These are phyloP conservation scores for Gallirallus australis DNA, from an alignment of 2,797 vertebrate genomes.

Conservation along the genomic window DNA sequence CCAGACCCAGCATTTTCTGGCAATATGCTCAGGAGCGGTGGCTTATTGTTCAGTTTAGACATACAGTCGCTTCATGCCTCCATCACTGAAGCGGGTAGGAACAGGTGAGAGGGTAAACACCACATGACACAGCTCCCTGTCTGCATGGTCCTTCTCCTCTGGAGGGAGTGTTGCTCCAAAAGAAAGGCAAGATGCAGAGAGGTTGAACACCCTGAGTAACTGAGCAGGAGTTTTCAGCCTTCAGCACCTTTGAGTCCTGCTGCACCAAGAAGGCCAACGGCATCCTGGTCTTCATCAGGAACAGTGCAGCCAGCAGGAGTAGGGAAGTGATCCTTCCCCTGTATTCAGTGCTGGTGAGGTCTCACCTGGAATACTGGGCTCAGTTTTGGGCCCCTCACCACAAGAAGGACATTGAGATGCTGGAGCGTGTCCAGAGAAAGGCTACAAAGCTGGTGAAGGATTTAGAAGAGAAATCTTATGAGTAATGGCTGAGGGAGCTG, in stretches of 20 bases:
- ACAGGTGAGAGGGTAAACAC: background rate
- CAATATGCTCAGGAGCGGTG: background rate
- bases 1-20: background rate
- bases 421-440: too few relatives aligned
- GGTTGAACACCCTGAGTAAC: background rate
- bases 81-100: background rate
- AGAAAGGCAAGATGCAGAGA: background rate
- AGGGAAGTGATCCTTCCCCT: too few relatives aligned
- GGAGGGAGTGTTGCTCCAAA: background rate
- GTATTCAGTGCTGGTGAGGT: too few relatives aligned
- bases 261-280: background rate
- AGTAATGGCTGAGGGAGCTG: too few relatives aligned
- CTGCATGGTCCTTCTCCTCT: background rate
- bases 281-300: too few relatives aligned
- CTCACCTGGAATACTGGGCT: too few relatives aligned
- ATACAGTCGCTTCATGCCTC: background rate
- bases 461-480: too few relatives aligned
- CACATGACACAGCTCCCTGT: accelerated
- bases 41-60: background rate
- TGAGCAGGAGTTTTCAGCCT: background rate
- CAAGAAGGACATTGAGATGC: too few relatives aligned
- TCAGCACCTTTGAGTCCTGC: background rate
- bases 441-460: too few relatives aligned
- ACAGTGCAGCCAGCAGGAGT: too few relatives aligned
- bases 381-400: too few relatives aligned